Evolutionary conservation across 2,888 invertebrate species (phyloP).

Genomic region (Epirrhoe alternata): DNA sequence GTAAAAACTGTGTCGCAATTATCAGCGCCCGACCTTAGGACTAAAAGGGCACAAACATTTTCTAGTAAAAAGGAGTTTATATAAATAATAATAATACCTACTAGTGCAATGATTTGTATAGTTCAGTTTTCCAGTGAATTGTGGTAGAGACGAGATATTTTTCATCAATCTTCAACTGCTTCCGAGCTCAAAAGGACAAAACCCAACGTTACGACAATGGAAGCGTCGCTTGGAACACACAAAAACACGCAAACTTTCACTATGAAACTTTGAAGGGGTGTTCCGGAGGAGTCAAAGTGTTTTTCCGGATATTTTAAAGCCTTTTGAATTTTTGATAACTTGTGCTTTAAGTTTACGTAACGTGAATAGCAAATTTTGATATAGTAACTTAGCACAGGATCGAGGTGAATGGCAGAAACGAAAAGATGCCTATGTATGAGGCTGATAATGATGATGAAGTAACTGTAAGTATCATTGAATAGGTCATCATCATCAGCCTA

Average conservation of each 20-base stretch:
- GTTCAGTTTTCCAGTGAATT: not conserved
- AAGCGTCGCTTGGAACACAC: constrained; percentile 45
- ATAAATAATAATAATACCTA: not conserved
- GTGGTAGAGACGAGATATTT: not conserved
- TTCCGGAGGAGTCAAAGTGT: constrained; percentile 53
- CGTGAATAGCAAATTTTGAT: not conserved
- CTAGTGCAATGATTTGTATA: not conserved
- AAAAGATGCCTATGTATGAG: too few species aligned
- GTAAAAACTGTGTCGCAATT: too few species aligned
- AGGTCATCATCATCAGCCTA: too few species aligned
- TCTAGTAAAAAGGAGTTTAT: too few species aligned
- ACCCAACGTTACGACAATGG: constrained; percentile 42
- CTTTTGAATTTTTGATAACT: constrained; percentile 43
- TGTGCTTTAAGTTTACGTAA: constrained; percentile 26
- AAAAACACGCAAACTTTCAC: constrained; percentile 63
- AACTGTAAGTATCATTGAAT: too few species aligned
- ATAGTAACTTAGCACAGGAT: not conserved
- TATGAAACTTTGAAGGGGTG: constrained; percentile 70
- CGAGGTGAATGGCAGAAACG: too few species aligned
- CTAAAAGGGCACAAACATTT: too few species aligned
- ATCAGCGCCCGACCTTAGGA: too few species aligned
- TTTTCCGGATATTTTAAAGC: constrained; percentile 48
- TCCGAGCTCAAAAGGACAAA: constrained; percentile 20
- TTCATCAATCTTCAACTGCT: constrained; percentile 2
- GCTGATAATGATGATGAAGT: too few species aligned